phyloP scores from a whole-genome alignment of 1,140 invertebrate species.

The Brachionus koreanus region DNA sequence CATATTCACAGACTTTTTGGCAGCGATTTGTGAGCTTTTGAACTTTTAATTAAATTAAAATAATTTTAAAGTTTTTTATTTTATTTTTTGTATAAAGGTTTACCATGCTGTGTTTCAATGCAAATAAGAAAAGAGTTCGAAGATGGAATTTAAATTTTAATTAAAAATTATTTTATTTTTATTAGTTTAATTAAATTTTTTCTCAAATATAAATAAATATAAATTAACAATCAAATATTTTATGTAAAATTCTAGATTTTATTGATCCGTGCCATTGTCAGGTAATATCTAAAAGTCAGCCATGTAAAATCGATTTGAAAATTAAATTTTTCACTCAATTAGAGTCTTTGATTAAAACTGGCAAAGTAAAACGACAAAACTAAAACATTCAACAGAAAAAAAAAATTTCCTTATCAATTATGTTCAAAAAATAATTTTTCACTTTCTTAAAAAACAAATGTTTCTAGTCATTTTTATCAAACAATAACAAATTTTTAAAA shows the following conservation, averaged over 20 bases:
- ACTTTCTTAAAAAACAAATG: background rate
- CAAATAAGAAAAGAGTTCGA: slow-evolving; percentile 20
- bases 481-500: background rate
- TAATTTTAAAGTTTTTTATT: background rate
- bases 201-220: background rate
- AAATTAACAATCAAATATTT: background rate
- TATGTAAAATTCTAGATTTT: background rate
- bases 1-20: background rate
- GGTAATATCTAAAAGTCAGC: background rate
- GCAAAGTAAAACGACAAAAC: background rate
- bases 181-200: background rate
- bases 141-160: background rate
- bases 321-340: background rate
- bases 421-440: background rate
- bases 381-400: background rate
- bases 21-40: background rate
- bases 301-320: background rate
- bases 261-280: background rate
- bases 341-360: background rate
- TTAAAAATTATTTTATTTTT: background rate
- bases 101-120: background rate
- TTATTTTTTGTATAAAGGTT: background rate
- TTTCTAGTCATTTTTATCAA: background rate
- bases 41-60: background rate
- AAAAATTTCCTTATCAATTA: background rate